Percentiles rank a stretch among this genome's conserved stretches.
Conservation (phyloP, 2,797 vertebrate genomes). For the Malurus splendens region DNA sequence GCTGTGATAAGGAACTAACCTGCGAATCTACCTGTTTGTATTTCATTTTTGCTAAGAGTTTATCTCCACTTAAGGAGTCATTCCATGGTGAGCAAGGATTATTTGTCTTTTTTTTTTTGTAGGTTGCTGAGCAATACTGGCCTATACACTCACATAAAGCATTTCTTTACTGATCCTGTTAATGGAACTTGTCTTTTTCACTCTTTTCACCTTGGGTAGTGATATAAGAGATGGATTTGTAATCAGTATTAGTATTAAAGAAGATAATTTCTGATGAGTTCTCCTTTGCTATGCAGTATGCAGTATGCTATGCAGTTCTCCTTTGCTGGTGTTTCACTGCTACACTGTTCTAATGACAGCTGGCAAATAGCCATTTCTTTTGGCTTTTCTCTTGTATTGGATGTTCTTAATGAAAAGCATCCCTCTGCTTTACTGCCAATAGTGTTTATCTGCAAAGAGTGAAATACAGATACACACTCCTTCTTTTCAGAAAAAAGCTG, state of each 20-base stretch:
- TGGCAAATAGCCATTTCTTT: neutral
- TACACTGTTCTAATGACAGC: neutral
- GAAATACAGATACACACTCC: neutral
- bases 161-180: neutral
- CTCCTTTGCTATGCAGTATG: neutral
- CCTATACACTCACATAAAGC: neutral
- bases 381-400: neutral
- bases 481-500: neutral
- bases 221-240: neutral
- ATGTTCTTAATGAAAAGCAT: neutral
- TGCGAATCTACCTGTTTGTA: neutral
- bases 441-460: neutral
- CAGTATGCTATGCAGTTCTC: too few relatives aligned
- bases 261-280: neutral
- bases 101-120: neutral
- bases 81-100: neutral
- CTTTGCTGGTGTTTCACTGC: neutral
- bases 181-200: neutral
- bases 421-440: neutral
- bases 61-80: neutral
- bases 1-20: neutral
- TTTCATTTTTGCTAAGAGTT: neutral
- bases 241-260: neutral
- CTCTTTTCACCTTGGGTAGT: neutral
- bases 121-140: neutral